Evolutionary conservation across 1,140 invertebrate genomes (phyloP).

Genomic region (Polypedilum pembai): DNA sequence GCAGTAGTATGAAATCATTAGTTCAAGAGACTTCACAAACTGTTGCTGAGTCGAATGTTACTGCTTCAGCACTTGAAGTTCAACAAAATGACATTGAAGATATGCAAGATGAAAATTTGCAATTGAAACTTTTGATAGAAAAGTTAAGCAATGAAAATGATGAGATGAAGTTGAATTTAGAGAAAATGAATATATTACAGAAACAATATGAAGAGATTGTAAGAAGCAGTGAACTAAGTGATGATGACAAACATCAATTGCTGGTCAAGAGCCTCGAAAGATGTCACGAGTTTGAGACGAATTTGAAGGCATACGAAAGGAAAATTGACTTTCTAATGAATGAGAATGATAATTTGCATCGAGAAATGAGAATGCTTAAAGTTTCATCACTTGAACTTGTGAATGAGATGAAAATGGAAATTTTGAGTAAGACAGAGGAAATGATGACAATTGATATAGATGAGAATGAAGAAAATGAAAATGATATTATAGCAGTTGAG

Average conservation of each 20-base stretch:
- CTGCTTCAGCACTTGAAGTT: slow-evolving; percentile 32
- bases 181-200: slow-evolving; percentile 34
- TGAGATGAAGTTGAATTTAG: slow-evolving; percentile 29
- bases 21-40: slow-evolving; percentile 47
- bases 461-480: not conserved
- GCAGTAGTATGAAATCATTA: slow-evolving; percentile 50
- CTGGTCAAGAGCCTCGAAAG: slow-evolving; percentile 36
- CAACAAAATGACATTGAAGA: slow-evolving; percentile 17
- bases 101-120: not conserved
- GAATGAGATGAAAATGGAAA: not conserved
- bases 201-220: slow-evolving; percentile 39
- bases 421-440: not conserved
- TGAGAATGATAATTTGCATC: slow-evolving; percentile 35
- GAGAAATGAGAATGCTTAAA: not conserved
- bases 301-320: slow-evolving; percentile 34
- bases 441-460: not conserved
- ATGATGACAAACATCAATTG: slow-evolving; percentile 33
- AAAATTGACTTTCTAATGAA: slow-evolving; percentile 36
- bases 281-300: slow-evolving; percentile 33
- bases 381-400: not conserved
- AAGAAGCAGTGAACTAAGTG: slow-evolving; percentile 36
- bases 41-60: slow-evolving; percentile 33
- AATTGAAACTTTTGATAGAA: not conserved
- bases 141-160: slow-evolving; percentile 29
- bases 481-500: not conserved